Evolutionary conservation across 2,113 vertebrate species (phyloP), one percentile per base, ranked within the genome.

Genomic region (Columba livia): DNA sequence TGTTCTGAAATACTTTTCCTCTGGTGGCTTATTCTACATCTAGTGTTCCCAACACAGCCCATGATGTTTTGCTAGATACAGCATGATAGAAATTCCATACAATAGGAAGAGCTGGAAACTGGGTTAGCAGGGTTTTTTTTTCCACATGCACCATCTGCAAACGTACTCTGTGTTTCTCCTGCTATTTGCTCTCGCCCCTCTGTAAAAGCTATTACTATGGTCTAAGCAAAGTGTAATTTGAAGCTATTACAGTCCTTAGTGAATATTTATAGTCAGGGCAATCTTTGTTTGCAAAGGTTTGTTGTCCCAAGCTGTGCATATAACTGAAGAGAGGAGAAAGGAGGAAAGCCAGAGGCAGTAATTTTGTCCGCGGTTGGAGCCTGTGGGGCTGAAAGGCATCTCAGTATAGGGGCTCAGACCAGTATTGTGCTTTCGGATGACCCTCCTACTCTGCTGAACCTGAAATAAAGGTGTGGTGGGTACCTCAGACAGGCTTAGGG

Each of bases 61-160:
- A 2, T 28, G 38, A 25, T 36, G 32, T 50, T 90, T 67, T 61
- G 62, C 54, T 48, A 73, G 67, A 24, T 74, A 10, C 0, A 3
- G 31, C 9, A 4, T 1, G 12, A 65, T 54, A 9, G 47, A 50
- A 65, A 3, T 74, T 85, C 54, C 3, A 1, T 23, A 16, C 0
- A 2, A 65, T 32, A 60, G 38, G 44, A 87, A 74, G 50, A 40
- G 77, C n/a, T 3, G 23, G 48, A 64, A 48, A 31, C 34, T 31
- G 62, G 48, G 29, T 1, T 28, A 77, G 51, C 51, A 50, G 57
- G 3, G 12, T 14, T 40, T 77, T 16, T 53, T 54, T 29, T 53
- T 38, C 18, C 5, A n/a, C 23, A 4, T 2, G 7, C 58, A 32
- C 29, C 51, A 74, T 71, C 89, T 64, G 48, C 29, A 84, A 87